Evolutionary conservation across 2,797 vertebrate genomes (phyloP), one percentile per base, ranked within the genome.

Genomic region (Macroramphosus scolopax): DNA sequence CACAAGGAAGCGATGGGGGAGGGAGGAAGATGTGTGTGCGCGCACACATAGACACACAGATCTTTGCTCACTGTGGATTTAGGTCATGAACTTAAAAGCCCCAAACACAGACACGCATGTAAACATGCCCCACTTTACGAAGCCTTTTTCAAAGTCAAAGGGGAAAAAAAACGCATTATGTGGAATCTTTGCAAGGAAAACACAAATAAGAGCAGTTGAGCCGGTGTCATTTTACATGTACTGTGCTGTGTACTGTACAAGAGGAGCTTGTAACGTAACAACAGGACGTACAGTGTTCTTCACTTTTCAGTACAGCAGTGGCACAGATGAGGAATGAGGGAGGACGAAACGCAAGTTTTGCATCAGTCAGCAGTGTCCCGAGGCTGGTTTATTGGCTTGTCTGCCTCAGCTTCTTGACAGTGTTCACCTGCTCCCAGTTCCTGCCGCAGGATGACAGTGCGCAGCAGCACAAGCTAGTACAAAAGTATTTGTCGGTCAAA

Each of bases 1-100:
- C n/a, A 83, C 80, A 82, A 82, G 84, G 86, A 86, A 88, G 78
- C 63, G 33, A 46, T 58, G 68, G 64, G 68, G 80, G 68, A 55
- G 77, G 78, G 57, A 68, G 61, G 51, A 28, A 28, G 42, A 40
- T 12, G 31, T 12, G 6, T 24, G 8, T 35, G 14, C 4, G 36
- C 37, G 7, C 52, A 48, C 52, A 35, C 53, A 60, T 5, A 48
- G 56, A 71, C 69, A 75, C 63, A 53, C 61, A 69, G 32, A 48
- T 77, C 68, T 78, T 67, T 68, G 59, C 82, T 67, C 66, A 52
- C 71, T 60, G 68, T 65, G 75, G 78, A 87, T 82, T 82, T 82
- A 80, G 83, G 78, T 83, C 82, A 82, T 81, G 72, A 47, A 74
- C 65, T 67, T 72, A 65, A 80, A 80, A 75, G 61, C 67, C 62